Conservation (phyloP, 1,140 invertebrate species). For the Tigriopus japonicus region DNA sequence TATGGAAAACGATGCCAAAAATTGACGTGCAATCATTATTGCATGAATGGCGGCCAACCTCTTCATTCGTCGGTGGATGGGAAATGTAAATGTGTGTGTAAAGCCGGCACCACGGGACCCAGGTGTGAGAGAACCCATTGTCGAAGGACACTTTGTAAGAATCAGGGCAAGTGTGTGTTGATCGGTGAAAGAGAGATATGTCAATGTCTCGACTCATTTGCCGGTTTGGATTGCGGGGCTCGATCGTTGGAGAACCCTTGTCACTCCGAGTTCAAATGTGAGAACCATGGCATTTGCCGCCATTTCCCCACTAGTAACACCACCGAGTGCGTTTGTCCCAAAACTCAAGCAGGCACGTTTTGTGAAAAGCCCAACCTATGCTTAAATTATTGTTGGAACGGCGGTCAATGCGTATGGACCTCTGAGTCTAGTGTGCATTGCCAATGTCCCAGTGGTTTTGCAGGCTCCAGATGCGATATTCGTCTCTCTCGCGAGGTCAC, state of each 20-base stretch:
- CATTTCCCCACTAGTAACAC: too few species aligned
- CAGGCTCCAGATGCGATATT: background rate
- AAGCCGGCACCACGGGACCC: constrained; percentile 10
- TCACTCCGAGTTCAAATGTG: constrained; percentile 21
- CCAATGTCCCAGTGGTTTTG: background rate
- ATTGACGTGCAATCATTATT: background rate
- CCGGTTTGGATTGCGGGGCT: constrained; percentile 18
- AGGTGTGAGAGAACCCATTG: constrained; percentile 17
- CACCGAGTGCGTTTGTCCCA: constrained; percentile 26
- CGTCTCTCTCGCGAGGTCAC: too few species aligned
- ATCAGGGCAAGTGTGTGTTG: constrained; percentile 23
- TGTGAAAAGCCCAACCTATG: constrained; percentile 34
- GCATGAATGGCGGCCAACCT: background rate
- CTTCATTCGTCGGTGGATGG: background rate
- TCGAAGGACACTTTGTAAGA: constrained; percentile 20
- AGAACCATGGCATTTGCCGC: constrained; percentile 29
- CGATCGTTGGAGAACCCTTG: constrained; percentile 17
- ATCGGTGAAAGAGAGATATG: constrained; percentile 22
- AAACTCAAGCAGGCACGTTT: constrained; percentile 34
- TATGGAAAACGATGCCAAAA: background rate
- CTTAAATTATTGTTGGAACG: constrained; percentile 34
- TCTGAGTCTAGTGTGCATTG: background rate
- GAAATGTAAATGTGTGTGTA: background rate
- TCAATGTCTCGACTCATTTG: constrained; percentile 22
- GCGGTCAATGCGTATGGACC: constrained; percentile 31